Evolutionary conservation across 2,888 invertebrate species (phyloP).

Genomic region (Heliconius aoede): DNA sequence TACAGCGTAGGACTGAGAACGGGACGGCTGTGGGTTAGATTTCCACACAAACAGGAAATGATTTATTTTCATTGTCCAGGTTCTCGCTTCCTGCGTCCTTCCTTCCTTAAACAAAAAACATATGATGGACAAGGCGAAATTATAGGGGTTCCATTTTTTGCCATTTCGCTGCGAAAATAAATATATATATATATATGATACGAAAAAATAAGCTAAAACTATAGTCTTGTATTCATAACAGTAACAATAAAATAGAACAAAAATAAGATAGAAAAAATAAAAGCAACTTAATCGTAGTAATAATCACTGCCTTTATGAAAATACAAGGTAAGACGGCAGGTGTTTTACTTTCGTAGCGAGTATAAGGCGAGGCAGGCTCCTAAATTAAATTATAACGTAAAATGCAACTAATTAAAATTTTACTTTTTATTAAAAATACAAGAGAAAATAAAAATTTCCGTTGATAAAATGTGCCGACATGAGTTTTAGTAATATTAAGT

Average conservation of each 20-base stretch:
- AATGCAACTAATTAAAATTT: background rate
- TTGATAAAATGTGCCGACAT: background rate
- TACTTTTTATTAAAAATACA: background rate
- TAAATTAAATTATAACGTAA: slow-evolving; percentile 15
- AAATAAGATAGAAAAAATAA: background rate
- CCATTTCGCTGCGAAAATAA: no score
- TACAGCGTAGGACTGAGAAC: background rate
- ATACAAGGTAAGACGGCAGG: background rate
- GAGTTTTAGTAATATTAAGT: background rate
- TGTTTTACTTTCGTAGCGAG: slow-evolving; percentile 11
- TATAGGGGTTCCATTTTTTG: no score
- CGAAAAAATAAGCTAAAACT: no score
- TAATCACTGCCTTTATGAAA: slow-evolving; percentile 9
- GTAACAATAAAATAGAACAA: no score
- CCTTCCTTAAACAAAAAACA: no score
- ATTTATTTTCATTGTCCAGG: background rate
- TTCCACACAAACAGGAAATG: background rate
- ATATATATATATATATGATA: no score
- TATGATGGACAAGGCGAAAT: no score
- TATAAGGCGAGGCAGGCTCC: background rate
- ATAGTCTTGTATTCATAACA: no score
- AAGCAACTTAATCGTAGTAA: background rate
- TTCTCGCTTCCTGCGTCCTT: no score
- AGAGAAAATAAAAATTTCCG: background rate
- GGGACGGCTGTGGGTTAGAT: background rate